These are phyloP conservation scores for Zoanthus sociatus DNA, from an alignment of 92 coral and sea anemone species.

Conservation along the genomic window DNA sequence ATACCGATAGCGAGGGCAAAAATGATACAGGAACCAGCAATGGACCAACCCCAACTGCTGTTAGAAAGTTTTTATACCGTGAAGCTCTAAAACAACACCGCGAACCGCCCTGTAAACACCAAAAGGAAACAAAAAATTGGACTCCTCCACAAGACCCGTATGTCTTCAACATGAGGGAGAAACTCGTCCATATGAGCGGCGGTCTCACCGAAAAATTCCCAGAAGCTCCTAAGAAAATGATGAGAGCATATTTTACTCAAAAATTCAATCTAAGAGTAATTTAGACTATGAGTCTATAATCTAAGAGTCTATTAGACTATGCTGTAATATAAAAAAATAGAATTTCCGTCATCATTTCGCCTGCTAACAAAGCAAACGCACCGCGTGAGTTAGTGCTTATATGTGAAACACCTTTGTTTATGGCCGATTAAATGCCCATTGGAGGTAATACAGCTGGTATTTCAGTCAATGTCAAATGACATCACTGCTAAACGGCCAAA, in stretches of 20 bases:
- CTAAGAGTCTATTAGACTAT: neutral
- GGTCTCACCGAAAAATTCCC: neutral
- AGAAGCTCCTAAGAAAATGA: neutral
- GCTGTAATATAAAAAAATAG: neutral
- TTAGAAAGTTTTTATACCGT: neutral
- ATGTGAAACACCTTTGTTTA: neutral
- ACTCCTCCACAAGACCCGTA: neutral
- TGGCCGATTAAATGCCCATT: neutral
- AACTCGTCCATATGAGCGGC: neutral
- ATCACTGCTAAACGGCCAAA: no score
- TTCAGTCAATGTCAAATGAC: no score
- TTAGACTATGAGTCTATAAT: no score
- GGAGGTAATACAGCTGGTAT: neutral
- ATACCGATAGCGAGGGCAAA: no score
- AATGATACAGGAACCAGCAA: no score
- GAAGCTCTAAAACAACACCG: neutral
- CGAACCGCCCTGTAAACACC: neutral
- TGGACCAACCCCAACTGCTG: neutral
- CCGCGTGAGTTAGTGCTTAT: neutral
- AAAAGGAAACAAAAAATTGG: neutral
- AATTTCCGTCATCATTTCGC: neutral
- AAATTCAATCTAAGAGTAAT: neutral
- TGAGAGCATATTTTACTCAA: neutral
- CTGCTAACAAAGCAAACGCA: neutral
- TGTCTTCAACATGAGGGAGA: neutral